Conservation (phyloP, 1,140 invertebrate species). For the Drosophila serrata region DNA sequence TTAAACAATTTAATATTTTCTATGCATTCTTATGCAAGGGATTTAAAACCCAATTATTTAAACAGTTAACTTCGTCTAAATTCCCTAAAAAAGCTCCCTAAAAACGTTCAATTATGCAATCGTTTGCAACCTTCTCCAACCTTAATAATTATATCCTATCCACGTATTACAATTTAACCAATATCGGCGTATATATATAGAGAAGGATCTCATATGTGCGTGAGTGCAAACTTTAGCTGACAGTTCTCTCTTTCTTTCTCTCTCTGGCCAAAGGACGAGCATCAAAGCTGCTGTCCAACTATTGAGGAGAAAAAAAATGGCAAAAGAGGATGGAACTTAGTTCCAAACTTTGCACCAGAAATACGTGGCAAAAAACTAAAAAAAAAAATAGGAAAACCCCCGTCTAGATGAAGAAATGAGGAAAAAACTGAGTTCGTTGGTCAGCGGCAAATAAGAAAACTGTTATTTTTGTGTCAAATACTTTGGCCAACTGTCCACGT, state of each 20-base stretch:
- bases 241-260: constrained; percentile 11
- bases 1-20: neutral
- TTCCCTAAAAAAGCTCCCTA: neutral
- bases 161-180: neutral
- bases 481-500: constrained; percentile 80
- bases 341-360: constrained; percentile 47
- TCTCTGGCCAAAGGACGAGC: constrained; percentile 13
- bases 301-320: constrained; percentile 27
- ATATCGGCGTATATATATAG: neutral
- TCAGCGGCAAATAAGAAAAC: constrained; percentile 68
- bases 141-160: neutral
- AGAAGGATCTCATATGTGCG: constrained; percentile 35
- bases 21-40: neutral
- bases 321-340: constrained; percentile 41
- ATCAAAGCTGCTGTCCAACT: constrained; percentile 47
- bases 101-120: neutral
- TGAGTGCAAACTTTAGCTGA: constrained; percentile 43
- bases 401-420: constrained; percentile 33
- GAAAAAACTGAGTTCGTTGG: constrained; percentile 56
- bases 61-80: too few relatives aligned
- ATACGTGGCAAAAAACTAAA: constrained; percentile 45
- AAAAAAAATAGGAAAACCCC: constrained; percentile 1
- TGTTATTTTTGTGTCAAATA: constrained; percentile 84
- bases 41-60: too few relatives aligned
- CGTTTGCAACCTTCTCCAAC: neutral